These are phyloP conservation scores for Lophura nycthemera DNA, from an alignment of 2,113 vertebrate genomes.

Conservation along the genomic window DNA sequence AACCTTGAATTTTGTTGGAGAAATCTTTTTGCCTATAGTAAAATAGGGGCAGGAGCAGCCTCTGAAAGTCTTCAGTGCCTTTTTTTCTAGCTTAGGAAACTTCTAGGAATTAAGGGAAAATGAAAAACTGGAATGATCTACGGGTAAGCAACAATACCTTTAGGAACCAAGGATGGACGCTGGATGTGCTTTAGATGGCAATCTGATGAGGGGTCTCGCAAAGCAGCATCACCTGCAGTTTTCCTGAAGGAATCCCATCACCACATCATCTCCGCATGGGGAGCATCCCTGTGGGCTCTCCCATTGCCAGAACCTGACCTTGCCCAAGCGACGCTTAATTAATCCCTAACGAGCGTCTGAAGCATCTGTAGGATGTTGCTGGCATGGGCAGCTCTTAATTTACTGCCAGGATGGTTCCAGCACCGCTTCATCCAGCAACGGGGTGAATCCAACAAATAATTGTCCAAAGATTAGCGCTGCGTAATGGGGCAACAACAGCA, in stretches of 20 bases:
- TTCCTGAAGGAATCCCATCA: background rate
- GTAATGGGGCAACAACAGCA: slow-evolving; percentile 5
- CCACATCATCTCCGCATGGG: background rate
- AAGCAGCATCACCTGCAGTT: background rate
- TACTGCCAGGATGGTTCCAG: background rate
- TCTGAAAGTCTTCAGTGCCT: background rate
- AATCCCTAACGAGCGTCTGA: rapidly evolving
- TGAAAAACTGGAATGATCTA: background rate
- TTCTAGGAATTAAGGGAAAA: background rate
- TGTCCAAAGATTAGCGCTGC: background rate
- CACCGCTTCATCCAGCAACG: background rate
- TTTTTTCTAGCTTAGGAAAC: background rate
- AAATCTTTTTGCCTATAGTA: background rate
- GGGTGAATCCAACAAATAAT: slow-evolving; percentile 35
- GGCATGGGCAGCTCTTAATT: background rate
- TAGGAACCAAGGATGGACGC: background rate
- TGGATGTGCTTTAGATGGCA: background rate
- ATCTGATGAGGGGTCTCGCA: background rate
- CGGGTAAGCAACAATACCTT: background rate
- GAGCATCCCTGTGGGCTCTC: background rate
- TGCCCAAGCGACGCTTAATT: rapidly evolving
- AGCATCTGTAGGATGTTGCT: background rate
- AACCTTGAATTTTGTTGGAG: background rate
- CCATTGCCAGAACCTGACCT: background rate
- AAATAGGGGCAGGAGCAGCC: background rate